Evolutionary conservation across 2,888 invertebrate species (phyloP), one percentile per base, ranked within the genome.

Genomic region (Phytoseiulus persimilis): DNA sequence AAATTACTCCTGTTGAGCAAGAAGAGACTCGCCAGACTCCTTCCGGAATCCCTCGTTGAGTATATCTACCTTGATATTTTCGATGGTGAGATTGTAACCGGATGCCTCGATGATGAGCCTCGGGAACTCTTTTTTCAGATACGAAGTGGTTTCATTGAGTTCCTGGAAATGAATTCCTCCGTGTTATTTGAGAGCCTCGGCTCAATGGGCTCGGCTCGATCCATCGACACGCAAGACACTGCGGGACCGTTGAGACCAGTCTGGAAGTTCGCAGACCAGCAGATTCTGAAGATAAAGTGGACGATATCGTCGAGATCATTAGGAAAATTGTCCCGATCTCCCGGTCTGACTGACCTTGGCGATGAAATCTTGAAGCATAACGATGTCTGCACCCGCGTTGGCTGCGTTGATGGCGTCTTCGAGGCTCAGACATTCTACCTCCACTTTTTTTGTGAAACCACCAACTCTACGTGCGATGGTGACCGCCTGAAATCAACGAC

Each of bases 341-440:
- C 14, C 83, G 3, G n/a, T 83, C 83, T 83, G 6, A 31, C n/a
- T 89, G 91, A 93, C 93, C 91, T 92, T 91, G 11, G 93, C 92
- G 28, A 92, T 91, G 91, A 93, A 93, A 91, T 93, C 93, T 91
- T 93, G 93, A 31, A 93, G 91, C 93, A 93, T 93, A 46, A 93
- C 91, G 39, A 93, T 92, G 90, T 93, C 93, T 90, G 92, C 92
- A 9, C 93, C 93, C 0, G 93, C 92, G 32, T 90, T 89, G 0
- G 92, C 93, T n/a, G 93, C 93, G 90, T 93, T 92, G 23, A 91
- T n/a, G 0, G 93, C 93, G 89, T 93, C 93, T 39, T 92, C 91
- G 28, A 92, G 90, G 90, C 92, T 92, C 11, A 92, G 91, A 91
- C 93, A 93, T 90, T 93, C 93, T 31, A 93, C 93, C 91, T 93